Evolutionary conservation across 2,888 invertebrate species (phyloP), one percentile per base, ranked within the genome.

Genomic region (Caradrina clavipalpis): DNA sequence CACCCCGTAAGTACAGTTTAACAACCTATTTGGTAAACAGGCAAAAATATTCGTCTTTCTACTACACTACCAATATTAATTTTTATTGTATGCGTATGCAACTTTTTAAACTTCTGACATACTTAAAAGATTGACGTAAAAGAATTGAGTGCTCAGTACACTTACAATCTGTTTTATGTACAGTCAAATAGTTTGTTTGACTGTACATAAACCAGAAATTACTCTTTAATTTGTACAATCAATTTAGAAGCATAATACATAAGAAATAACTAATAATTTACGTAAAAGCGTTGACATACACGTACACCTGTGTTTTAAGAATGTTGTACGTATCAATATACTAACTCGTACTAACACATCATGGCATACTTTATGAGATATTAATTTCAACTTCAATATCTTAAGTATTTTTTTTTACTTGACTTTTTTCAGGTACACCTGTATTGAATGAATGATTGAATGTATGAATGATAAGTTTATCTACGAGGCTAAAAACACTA

Each of bases 211-310:
- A 26, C 55, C 76, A 17, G 55, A 50, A 55, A 70, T 45, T 35
- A 60, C 78, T 51, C 50, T 50, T 47, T 49, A 49, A 70, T 78
- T 78, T 72, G 39, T 22, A 73, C 50, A 77, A 69, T 42, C 49
- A 42, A 58, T 77, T 70, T 54, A 69, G 47, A 70, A 72, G 71
- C 57, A 54, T 51, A 19, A 35, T 51, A 50, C 54, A 39, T 51
- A 55, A 55, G 21, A 45, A 39, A 60, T 55, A 55, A 73, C 1
- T 26, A 78, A 6, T 71, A 51, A 56, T 19, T 31, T 72, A 42
- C 22, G 45, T 73, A 63, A 73, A 62, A 73, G 64, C 79, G 73
- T 78, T 50, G 58, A 21, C 78, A 78, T 73, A 72, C 61, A 60
- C 78, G 51, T 60, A 56, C 78, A 72, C 60, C 60, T 70, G 57